Conservation (phyloP, 2,888 invertebrate species). For the Syrphus vitripennis region DNA sequence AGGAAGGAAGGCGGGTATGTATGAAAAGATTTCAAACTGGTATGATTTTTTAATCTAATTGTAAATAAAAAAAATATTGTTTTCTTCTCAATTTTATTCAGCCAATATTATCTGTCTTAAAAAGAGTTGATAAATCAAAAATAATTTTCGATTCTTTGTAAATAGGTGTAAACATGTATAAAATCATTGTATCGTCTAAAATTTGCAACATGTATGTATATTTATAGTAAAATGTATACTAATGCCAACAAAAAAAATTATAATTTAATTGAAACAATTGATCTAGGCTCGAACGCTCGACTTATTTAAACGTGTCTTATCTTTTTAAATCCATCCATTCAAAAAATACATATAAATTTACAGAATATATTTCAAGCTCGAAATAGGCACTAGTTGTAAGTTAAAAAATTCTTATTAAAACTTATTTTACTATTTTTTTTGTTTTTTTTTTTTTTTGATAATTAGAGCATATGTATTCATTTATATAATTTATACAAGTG, state of each 20-base stretch:
- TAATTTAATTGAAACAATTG: conserved; percentile 33
- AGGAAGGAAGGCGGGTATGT: no score
- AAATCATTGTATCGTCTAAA: conserved; percentile 45
- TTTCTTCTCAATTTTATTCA: conserved; percentile 45
- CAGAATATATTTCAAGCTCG: conserved; percentile 42
- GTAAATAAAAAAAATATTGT: background rate
- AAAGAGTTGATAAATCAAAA: conserved; percentile 33
- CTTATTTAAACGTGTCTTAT: conserved; percentile 9
- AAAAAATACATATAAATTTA: conserved; percentile 22
- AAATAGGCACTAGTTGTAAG: conserved; percentile 59
- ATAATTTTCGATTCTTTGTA: conserved; percentile 45
- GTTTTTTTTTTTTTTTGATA: background rate
- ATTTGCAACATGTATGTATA: conserved; percentile 49
- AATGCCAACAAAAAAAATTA: conserved; percentile 26
- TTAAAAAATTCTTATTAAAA: conserved; percentile 45
- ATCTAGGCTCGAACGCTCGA: conserved; percentile 22
- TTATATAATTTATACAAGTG: conserved; percentile 37
- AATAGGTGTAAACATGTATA: conserved; percentile 62
- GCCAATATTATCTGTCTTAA: conserved; percentile 29
- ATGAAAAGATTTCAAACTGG: no score
- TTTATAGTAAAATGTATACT: conserved; percentile 31
- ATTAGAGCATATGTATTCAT: conserved; percentile 29
- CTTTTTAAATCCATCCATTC: background rate
- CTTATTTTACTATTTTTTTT: conserved; percentile 22
- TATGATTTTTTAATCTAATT: background rate